Evolutionary conservation across 2,888 invertebrate genomes (phyloP).

Genomic region (Agapetus fuscipes): DNA sequence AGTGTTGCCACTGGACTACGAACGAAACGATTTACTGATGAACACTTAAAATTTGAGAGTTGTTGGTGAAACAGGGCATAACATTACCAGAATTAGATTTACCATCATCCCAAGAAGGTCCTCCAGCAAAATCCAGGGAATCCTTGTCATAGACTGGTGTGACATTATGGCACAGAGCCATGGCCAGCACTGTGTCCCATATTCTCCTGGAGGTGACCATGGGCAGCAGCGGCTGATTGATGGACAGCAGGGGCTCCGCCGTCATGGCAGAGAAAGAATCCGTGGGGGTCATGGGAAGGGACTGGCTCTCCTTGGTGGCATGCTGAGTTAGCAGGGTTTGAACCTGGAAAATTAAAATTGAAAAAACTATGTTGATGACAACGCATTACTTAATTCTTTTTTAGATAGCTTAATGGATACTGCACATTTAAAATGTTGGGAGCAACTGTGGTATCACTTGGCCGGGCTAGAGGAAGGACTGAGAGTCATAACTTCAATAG

Average conservation of each 20-base stretch:
- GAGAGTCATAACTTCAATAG: no score
- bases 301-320: conserved; percentile 36
- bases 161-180: conserved; percentile 97
- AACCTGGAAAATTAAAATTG: conserved; percentile 27
- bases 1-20: neutral
- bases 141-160: conserved; percentile 86
- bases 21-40: no score
- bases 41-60: no score
- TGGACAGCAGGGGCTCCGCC: conserved; percentile 3
- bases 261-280: conserved; percentile 4
- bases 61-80: no score
- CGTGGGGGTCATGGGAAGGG: conserved; percentile 26
- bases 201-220: conserved; percentile 45
- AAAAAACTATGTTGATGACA: no score
- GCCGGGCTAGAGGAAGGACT: no score
- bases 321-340: conserved; percentile 39
- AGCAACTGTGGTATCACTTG: no score
- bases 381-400: no score
- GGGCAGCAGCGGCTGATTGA: conserved; percentile 8
- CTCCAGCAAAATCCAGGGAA: conserved; percentile 23
- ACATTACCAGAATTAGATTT: no score
- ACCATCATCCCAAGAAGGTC: conserved; percentile 8
- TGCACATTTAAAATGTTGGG: no score
- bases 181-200: conserved; percentile 83
- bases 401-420: no score